A percentile compares a stretch with the other conserved stretches of the same genome.
Evolutionary conservation across 2,888 invertebrate species (phyloP).

Genomic region (Latrodectus elegans): DNA sequence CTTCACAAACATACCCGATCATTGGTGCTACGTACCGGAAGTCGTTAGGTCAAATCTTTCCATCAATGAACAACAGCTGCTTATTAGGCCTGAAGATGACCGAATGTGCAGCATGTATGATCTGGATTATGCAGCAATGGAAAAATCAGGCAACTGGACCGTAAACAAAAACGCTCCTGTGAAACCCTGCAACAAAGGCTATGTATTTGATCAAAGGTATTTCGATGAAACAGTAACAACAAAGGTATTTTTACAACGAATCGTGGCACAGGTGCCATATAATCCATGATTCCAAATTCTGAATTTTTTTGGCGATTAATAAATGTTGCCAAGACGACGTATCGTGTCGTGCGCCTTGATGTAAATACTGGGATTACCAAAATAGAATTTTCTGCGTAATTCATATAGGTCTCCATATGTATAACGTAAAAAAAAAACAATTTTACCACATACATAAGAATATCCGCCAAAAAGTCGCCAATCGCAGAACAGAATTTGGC

Average conservation of each 20-base stretch:
- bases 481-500: too few species aligned
- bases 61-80: neutral
- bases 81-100: conserved; percentile 1
- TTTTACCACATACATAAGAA: too few species aligned
- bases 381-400: too few species aligned
- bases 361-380: too few species aligned
- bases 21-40: conserved; percentile 88
- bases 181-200: conserved; percentile 83
- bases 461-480: too few species aligned
- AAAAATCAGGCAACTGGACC: neutral
- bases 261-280: too few species aligned
- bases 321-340: too few species aligned
- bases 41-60: conserved; percentile 26
- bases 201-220: conserved; percentile 83
- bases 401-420: too few species aligned
- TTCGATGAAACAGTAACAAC: conserved; percentile 85
- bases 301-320: too few species aligned
- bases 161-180: conserved; percentile 71
- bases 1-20: conserved; percentile 72
- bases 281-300: too few species aligned
- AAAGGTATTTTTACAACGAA: conserved; percentile 80
- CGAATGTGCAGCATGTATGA: conserved; percentile 82
- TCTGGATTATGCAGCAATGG: conserved; percentile 79
- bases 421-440: too few species aligned
- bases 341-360: too few species aligned